Conservation (phyloP, 2,797 vertebrate species). For the Sebastes nivosus region DNA sequence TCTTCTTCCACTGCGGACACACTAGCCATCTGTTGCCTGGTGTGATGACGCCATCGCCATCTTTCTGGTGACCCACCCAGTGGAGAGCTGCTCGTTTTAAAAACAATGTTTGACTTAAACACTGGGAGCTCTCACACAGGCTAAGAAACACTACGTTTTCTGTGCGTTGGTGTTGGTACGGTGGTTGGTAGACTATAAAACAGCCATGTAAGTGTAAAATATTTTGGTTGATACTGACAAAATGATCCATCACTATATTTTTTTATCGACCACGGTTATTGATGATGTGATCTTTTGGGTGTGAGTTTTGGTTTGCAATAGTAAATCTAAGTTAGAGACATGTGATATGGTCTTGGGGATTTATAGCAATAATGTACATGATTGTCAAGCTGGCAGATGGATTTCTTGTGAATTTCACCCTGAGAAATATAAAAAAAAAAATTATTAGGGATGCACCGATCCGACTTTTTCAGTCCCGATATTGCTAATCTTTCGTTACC, state of each 20-base stretch:
- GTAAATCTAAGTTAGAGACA: no score
- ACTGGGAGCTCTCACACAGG: conserved; percentile 25
- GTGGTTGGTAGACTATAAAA: no score
- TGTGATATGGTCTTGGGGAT: neutral
- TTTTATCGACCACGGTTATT: neutral
- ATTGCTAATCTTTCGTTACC: no score
- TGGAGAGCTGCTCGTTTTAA: conserved; percentile 36
- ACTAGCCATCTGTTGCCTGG: conserved; percentile 85
- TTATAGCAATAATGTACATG: neutral
- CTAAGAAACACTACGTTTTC: conserved; percentile 9
- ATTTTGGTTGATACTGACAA: no score
- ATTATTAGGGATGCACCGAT: no score
- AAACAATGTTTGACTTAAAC: conserved; percentile 51
- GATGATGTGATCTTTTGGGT: neutral
- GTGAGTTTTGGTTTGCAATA: neutral
- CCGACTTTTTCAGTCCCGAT: no score
- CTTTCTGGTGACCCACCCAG: conserved; percentile 81
- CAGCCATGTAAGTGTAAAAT: neutral
- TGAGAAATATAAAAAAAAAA: neutral
- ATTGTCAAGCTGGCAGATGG: neutral
- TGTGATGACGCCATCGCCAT: conserved; percentile 86
- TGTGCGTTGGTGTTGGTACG: neutral
- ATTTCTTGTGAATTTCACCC: neutral
- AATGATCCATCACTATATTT: neutral
- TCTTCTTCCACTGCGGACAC: conserved; percentile 78